These are phyloP conservation scores for Stratiolaelaps scimitus DNA, from an alignment of 1,140 invertebrate genomes.

Conservation along the genomic window DNA sequence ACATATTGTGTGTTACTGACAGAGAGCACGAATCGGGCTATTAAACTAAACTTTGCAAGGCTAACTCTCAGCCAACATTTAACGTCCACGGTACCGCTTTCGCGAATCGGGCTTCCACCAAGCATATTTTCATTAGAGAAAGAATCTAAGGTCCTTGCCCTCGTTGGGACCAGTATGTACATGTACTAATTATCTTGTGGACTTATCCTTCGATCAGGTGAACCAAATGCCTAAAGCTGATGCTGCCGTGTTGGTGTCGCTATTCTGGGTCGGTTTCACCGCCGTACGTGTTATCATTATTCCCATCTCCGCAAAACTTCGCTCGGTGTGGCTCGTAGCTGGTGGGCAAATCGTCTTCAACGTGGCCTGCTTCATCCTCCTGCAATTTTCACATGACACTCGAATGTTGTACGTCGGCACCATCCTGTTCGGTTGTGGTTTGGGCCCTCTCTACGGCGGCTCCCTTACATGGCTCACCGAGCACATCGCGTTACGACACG, in stretches of 20 bases:
- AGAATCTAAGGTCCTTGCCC: too few species aligned
- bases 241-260: background rate
- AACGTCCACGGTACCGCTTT: too few species aligned
- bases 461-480: slow-evolving; percentile 21
- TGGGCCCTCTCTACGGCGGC: slow-evolving; percentile 18
- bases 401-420: background rate
- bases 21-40: too few species aligned
- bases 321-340: slow-evolving; percentile 8
- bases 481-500: background rate
- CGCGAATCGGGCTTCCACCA: too few species aligned
- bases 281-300: slow-evolving; percentile 18
- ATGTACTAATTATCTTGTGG: too few species aligned
- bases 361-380: background rate
- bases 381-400: background rate
- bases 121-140: too few species aligned
- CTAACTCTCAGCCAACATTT: too few species aligned
- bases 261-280: slow-evolving; percentile 19
- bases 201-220: background rate
- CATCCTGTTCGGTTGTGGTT: background rate
- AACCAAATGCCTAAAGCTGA: slow-evolving; percentile 6
- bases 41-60: too few species aligned
- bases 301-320: background rate
- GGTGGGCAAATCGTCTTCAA: background rate
- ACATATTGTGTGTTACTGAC: too few species aligned
- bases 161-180: too few species aligned